Evolutionary conservation across 2,797 vertebrate species (phyloP).

Genomic region (Characodon lateralis): DNA sequence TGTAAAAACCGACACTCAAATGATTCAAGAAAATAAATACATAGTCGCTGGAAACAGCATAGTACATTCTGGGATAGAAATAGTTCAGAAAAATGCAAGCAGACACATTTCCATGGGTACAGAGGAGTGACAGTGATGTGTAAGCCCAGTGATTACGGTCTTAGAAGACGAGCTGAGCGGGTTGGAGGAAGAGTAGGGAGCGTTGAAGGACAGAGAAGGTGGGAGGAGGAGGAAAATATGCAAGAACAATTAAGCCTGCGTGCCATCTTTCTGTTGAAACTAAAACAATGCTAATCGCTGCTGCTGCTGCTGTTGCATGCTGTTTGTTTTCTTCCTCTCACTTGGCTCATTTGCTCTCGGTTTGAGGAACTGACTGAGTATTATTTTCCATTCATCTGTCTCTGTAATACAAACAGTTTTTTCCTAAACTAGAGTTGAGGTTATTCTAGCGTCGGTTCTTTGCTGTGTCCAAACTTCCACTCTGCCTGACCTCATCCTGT

Average conservation of each 20-base stretch:
- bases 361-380: neutral
- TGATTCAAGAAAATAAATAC: conserved; percentile 11
- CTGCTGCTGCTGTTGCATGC: conserved; percentile 1
- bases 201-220: conserved; percentile 34
- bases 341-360: neutral
- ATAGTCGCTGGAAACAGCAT: conserved; percentile 5
- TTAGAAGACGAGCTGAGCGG: conserved; percentile 67
- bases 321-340: conserved; percentile 9
- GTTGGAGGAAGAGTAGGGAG: conserved; percentile 58
- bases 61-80: conserved; percentile 25
- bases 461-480: neutral
- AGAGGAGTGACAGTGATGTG: conserved; percentile 68
- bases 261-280: conserved; percentile 21
- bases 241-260: conserved; percentile 30
- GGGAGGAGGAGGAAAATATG: conserved; percentile 24
- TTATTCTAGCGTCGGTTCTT: neutral
- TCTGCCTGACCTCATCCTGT: neutral
- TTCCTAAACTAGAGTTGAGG: neutral
- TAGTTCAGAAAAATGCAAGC: conserved; percentile 22
- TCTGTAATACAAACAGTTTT: neutral
- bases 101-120: conserved; percentile 38
- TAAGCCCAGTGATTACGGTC: conserved; percentile 68
- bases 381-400: neutral
- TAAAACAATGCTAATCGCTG: conserved; percentile 22
- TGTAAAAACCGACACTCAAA: conserved; percentile 7